Evolutionary conservation across 2,113 vertebrate genomes (phyloP).

Genomic region (Nibea albiflora): DNA sequence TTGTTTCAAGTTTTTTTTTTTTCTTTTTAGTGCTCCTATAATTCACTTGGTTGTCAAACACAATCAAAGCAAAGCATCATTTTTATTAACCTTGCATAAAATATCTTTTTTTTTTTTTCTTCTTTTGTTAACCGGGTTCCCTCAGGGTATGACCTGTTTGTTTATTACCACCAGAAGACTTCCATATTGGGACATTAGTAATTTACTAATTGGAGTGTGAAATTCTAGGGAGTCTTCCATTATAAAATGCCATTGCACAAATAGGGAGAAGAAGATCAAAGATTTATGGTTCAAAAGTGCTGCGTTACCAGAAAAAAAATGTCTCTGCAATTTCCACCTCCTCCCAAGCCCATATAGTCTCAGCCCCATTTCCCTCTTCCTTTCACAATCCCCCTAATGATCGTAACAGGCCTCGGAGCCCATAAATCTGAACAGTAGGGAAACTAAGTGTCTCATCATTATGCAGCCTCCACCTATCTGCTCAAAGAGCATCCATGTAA

Average conservation of each 20-base stretch:
- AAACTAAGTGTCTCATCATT: slow-evolving; percentile 78
- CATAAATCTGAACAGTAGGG: slow-evolving; percentile 78
- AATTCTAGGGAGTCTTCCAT: slow-evolving; percentile 67
- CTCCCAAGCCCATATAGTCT: slow-evolving; percentile 56
- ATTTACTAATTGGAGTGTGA: slow-evolving; percentile 81
- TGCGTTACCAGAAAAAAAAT: slow-evolving; percentile 68
- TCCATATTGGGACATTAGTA: slow-evolving; percentile 53
- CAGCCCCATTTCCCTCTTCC: slow-evolving; percentile 67
- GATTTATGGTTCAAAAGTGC: slow-evolving; percentile 78
- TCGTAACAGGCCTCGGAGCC: slow-evolving; percentile 70
- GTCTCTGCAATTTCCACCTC: slow-evolving; percentile 60
- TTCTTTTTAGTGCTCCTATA: neutral
- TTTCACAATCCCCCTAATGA: slow-evolving; percentile 75
- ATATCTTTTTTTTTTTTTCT: neutral
- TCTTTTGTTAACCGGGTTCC: slow-evolving; percentile 11
- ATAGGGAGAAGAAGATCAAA: slow-evolving; percentile 71
- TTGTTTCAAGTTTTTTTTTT: slow-evolving; percentile 19
- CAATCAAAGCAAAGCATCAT: slow-evolving; percentile 12
- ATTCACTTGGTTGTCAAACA: slow-evolving; percentile 10
- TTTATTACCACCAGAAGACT: slow-evolving; percentile 29
- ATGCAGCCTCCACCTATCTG: slow-evolving; percentile 72
- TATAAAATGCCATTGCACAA: slow-evolving; percentile 70
- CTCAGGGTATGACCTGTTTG: slow-evolving; percentile 50
- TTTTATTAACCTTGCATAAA: slow-evolving; percentile 4
- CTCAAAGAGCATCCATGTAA: slow-evolving; percentile 61